phyloP scores from a whole-genome alignment of 2,113 vertebrate genomes.

The Melozone crissalis region DNA sequence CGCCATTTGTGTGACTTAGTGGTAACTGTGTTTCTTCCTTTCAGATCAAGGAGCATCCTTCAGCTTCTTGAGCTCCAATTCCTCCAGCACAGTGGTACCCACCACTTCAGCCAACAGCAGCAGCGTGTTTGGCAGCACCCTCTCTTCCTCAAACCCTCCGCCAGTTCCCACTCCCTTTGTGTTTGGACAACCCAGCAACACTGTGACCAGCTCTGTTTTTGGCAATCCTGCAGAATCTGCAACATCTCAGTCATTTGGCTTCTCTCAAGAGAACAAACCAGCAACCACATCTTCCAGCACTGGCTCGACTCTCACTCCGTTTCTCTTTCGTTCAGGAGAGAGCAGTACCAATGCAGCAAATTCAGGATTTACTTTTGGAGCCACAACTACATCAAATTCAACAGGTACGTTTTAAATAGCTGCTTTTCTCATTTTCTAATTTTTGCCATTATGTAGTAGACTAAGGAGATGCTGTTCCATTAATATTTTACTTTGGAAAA shows the following conservation, averaged over 20 bases:
- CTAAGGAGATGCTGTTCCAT: not conserved
- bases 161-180: slow-evolving; percentile 74
- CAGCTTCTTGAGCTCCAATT: slow-evolving; percentile 79
- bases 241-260: slow-evolving; percentile 82
- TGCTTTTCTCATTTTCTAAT: not conserved
- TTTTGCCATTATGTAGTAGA: not conserved
- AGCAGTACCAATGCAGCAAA: slow-evolving; percentile 64
- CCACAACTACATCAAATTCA: slow-evolving; percentile 77
- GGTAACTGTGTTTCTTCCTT: slow-evolving; percentile 15
- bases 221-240: slow-evolving; percentile 71
- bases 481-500: not conserved
- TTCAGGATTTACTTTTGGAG: slow-evolving; percentile 83
- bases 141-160: slow-evolving; percentile 63
- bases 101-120: slow-evolving; percentile 67
- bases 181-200: slow-evolving; percentile 84
- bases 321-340: slow-evolving; percentile 81
- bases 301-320: slow-evolving; percentile 62
- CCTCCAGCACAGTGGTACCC: slow-evolving; percentile 68
- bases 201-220: slow-evolving; percentile 76
- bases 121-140: slow-evolving; percentile 78
- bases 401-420: slow-evolving; percentile 76
- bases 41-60: slow-evolving; percentile 80
- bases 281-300: slow-evolving; percentile 68
- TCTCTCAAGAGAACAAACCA: slow-evolving; percentile 85
- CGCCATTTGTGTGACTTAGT: not conserved